Evolutionary conservation across 2,113 vertebrate genomes (phyloP), one percentile per base, ranked within the genome.

Genomic region (Nothoprocta perdicaria): DNA sequence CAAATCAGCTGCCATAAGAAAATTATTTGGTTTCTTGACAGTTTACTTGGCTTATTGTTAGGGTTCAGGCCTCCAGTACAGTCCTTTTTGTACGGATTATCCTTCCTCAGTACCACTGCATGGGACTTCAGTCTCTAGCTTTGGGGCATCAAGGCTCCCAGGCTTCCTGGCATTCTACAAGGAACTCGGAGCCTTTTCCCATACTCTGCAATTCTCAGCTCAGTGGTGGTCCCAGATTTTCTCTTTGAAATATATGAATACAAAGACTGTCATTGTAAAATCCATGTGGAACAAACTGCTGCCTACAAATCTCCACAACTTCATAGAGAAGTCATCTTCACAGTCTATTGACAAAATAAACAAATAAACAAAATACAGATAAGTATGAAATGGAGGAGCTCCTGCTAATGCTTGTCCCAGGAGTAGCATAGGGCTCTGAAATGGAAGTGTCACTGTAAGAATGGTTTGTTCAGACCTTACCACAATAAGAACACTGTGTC

Each of bases 11-110:
- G 79, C 91, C 75, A 83, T 83, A 55, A 94, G 79, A 88, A 92
- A 94, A 86, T 89, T n/a, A 80, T 52, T 91, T 80, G 17, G 17
- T 95, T 89, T 94, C 67, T 94, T 93, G 82, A 91, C 79, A 86
- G 75, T 29, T 91, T 38, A 46, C 46, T 92, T 86, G 80, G 79
- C 76, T 91, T 31, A 23, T 9, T 79, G 27, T 77, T 76, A 94
- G 75, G 38, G 15, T 77, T 26, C 55, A 60, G 29, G 71, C 50
- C 27, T 95, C 65, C 68, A 61, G 41, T 63, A 60, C 65, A 78
- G 45, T 38, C 35, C 16, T 66, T 83, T 52, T 55, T 33, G 61
- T n/a, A 77, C 29, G 14, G 4, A 43, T 26, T 23, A 40, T 53
- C 21, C 45, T 90, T 80, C 45, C 50, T 87, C n/a, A 80, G 26